These are phyloP conservation scores for Liopterus haemorrhoidalis DNA, from an alignment of 2,888 invertebrate genomes.

Conservation along the genomic window DNA sequence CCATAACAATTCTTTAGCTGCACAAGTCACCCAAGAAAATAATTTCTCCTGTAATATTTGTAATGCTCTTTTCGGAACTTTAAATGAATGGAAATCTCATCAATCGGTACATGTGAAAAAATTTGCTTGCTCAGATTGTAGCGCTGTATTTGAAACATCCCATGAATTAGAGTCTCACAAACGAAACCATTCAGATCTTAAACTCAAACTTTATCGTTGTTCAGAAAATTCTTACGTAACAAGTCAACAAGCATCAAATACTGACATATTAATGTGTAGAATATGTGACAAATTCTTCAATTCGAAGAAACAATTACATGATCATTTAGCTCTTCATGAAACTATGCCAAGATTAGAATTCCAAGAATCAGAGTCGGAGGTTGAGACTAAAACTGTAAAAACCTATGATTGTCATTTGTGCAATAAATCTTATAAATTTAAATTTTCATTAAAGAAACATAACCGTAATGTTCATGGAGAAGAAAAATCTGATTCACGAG, in stretches of 20 bases:
- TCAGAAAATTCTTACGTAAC: conserved; percentile 55
- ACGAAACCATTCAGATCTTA: conserved; percentile 53
- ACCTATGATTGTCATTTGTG: conserved; percentile 6
- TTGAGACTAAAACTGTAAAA: neutral
- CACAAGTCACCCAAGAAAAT: too few relatives aligned
- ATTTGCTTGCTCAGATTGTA: conserved; percentile 57
- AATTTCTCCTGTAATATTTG: conserved; percentile 16
- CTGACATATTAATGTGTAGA: conserved; percentile 50
- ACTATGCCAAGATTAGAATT: conserved; percentile 7
- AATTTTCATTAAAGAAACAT: too few relatives aligned
- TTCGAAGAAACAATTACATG: conserved; percentile 41
- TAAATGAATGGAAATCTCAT: conserved; percentile 41
- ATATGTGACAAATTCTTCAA: conserved; percentile 57
- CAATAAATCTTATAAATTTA: conserved; percentile 4
- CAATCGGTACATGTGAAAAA: conserved; percentile 50
- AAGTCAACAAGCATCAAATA: conserved; percentile 35
- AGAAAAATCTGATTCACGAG: neutral
- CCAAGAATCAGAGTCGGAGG: neutral
- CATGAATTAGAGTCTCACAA: conserved; percentile 56
- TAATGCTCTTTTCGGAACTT: conserved; percentile 31
- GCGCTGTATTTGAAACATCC: conserved; percentile 52
- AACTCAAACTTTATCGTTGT: conserved; percentile 61
- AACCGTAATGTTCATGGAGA: too few relatives aligned
- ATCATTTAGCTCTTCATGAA: conserved; percentile 47
- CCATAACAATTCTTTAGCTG: neutral